phyloP scores from a whole-genome alignment of 2,888 invertebrate genomes.

The Ochlodes sylvanus region DNA sequence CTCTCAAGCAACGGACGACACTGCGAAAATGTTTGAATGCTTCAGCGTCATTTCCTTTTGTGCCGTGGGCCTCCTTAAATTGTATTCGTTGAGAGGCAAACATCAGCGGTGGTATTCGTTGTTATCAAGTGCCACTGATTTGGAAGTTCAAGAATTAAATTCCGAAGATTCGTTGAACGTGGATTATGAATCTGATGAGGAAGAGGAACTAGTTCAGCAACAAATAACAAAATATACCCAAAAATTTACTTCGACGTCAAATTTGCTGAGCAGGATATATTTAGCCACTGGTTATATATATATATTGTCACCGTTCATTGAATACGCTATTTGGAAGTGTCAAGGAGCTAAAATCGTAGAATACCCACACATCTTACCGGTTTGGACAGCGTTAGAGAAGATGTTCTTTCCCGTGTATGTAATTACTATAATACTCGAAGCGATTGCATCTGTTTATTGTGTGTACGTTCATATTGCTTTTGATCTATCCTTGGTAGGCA shows the following conservation, averaged over 20 bases:
- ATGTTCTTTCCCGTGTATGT: conserved; percentile 53
- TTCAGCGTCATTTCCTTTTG: conserved; percentile 67
- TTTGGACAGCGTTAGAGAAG: conserved; percentile 61
- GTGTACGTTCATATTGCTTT: conserved; percentile 64
- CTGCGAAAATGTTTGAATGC: conserved; percentile 61
- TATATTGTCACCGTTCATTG: conserved; percentile 64
- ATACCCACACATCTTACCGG: conserved; percentile 66
- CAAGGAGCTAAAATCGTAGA: conserved; percentile 42
- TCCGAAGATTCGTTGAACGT: conserved; percentile 28
- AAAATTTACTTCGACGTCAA: conserved; percentile 52
- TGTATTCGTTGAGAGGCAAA: conserved; percentile 53
- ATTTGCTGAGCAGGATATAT: conserved; percentile 57
- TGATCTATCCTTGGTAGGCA: conserved; percentile 61
- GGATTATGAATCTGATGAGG: conserved; percentile 52
- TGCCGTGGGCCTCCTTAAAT: conserved; percentile 64
- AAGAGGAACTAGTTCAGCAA: conserved; percentile 46
- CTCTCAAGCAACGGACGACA: conserved; percentile 52
- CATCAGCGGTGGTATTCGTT: conserved; percentile 56
- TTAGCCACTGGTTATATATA: conserved; percentile 57
- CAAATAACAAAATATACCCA: conserved; percentile 54
- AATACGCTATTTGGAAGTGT: conserved; percentile 50
- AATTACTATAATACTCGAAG: conserved; percentile 55
- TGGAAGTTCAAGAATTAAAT: conserved; percentile 57
- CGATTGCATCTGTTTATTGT: conserved; percentile 58
- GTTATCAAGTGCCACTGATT: conserved; percentile 48